Evolutionary conservation across 2,888 invertebrate genomes (phyloP), one percentile per base, ranked within the genome.

Genomic region (Augiades crinisus): DNA sequence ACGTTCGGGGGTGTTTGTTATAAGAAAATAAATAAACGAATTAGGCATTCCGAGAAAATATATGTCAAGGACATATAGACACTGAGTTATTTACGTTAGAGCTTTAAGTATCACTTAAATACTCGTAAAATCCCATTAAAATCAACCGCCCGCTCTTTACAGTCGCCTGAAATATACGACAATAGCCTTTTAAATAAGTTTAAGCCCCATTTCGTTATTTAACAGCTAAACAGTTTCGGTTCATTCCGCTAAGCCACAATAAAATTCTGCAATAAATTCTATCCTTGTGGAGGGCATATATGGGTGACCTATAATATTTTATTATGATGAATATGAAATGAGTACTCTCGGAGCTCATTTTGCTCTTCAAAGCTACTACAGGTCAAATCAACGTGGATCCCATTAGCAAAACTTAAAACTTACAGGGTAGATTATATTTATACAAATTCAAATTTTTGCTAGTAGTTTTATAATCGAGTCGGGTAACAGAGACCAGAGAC

Each of bases 121-220:
- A 14, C 31, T 14, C 13, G 27, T 16, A 17, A 37, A 21, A 37
- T 21, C 17, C 17, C 19, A 37, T 37, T 37, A 37, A 37, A 37
- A 37, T 19, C 37, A 37, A 17, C 37, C 37, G 19, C 19, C 8
- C 37, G 37, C 10, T 8, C 37, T 37, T 37, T 19, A 37, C 36
- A 2, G 36, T 19, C 10, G 14, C 12, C 10, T 19, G 8, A 21
- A 37, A 34, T 34, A 37, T 37, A 37, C 37, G 37, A 37, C 19
- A 19, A 37, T 17, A 10, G 17, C 37, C 16, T 34, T 33, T 19
- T 37, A 19, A 37, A 37, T 37, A 37, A 37, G 10, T 17, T 37
- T 37, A 37, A 37, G 37, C 19, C 14, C 19, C 19, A 17, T 34
- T 19, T 19, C 10, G n/a, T 37, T 37, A 37, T 37, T 37, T 37